Base-by-base conservation (phyloP, 2,113 vertebrate species). In the Anhinga anhinga region DNA sequence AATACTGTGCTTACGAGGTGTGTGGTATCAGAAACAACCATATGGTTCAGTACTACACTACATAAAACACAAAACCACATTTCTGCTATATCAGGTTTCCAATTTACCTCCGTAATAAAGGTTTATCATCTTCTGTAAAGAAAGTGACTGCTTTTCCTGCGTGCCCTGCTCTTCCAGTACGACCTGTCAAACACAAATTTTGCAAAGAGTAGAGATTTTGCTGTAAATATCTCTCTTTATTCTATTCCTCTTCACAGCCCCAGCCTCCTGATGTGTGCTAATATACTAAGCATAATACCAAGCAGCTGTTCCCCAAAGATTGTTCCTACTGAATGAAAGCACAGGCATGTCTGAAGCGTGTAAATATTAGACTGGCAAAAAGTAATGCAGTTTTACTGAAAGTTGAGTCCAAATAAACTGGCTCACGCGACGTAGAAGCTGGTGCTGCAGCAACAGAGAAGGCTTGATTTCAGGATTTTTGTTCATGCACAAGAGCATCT, bases 51-150 rank as follows among this genome's bases (percentile, higher is more conserved):
- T 9, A 61, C 34, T 2, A 30, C 44, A 16, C 6, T 23, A 20
- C 3, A 62, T 8, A 69, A 69, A 63, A 61, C 18, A 18, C 30
- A 49, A 14, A 32, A 34, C 12, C 0, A 13, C 15, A 42, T 25
- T 32, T 53, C 5, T 47, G 62, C 26, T n/a, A 7, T 44, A 44
- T 15, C 69, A 45, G 15, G 66, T 84, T 82, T 87, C 47, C 29
- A 66, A 59, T 13, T 85, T 98, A 99, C 99, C 99, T 99, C 97
- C 99, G 98, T 86, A 99, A 97, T 80, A 99, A 98, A 32, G 99
- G 99, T 91, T 99, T 99, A 95, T 99, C 99, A 53, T 99, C 98
- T 95, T 99, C 99, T 77, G 99, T 99, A 79, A 99, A 99, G 97
- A 99, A 99, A n/a, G 99, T 99, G 91, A 99, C 74, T 36, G 99